Conservation (phyloP, 2,113 vertebrate genomes). For the Pterocles orientalis region DNA sequence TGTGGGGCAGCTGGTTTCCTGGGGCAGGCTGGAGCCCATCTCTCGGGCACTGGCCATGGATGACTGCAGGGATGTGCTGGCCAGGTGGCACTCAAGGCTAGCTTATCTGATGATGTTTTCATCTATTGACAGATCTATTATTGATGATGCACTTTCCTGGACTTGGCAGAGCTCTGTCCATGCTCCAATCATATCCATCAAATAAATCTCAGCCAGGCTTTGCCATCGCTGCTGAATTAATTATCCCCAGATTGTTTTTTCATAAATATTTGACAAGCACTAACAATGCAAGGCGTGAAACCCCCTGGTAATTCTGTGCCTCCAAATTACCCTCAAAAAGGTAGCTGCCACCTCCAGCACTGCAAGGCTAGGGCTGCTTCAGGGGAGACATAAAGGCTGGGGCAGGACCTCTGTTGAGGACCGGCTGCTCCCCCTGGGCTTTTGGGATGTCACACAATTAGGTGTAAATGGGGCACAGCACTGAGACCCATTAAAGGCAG, state of each 20-base stretch:
- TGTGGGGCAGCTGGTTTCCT: neutral
- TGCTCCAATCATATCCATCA: conserved; percentile 11
- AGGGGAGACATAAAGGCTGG: neutral
- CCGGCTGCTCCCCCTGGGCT: neutral
- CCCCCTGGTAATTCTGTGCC: conserved; percentile 7
- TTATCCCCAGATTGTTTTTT: conserved; percentile 57
- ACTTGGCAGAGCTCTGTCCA: conserved; percentile 29
- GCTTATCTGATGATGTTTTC: conserved; percentile 45
- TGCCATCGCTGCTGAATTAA: conserved; percentile 51
- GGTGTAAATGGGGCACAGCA: neutral
- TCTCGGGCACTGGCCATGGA: rapidly evolving
- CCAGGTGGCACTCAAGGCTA: conserved; percentile 51
- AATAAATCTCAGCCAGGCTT: conserved; percentile 1
- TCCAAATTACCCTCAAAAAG: neutral
- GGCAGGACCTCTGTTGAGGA: neutral
- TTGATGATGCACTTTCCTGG: conserved; percentile 37
- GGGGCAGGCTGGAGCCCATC: neutral
- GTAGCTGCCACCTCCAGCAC: neutral
- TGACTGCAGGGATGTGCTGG: neutral
- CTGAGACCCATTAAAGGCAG: neutral
- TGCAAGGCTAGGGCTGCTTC: neutral
- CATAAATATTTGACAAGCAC: conserved; percentile 65
- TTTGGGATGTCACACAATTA: neutral
- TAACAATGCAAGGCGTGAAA: conserved; percentile 44
- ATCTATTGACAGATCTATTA: conserved; percentile 57